These are phyloP conservation scores for Microchirus variegatus DNA, from an alignment of 2,797 vertebrate species.

Conservation along the genomic window DNA sequence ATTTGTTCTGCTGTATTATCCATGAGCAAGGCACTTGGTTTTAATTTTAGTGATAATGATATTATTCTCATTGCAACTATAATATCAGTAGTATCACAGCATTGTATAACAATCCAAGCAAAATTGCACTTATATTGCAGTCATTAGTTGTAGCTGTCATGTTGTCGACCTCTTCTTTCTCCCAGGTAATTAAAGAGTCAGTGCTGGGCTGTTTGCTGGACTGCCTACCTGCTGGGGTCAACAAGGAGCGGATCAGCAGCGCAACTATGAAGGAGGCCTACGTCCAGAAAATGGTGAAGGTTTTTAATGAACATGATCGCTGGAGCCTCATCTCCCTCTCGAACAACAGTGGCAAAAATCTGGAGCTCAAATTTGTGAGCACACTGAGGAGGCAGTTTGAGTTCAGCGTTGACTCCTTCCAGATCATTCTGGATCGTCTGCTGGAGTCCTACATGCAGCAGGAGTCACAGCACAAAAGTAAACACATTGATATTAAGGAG, in stretches of 20 bases:
- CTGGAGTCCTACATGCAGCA: constrained; percentile 85
- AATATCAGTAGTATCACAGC: constrained; percentile 21
- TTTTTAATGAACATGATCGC: constrained; percentile 90
- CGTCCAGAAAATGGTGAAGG: constrained; percentile 98
- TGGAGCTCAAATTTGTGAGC: constrained; percentile 96
- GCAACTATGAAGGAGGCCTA: constrained; percentile 96
- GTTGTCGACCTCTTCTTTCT: constrained; percentile 53
- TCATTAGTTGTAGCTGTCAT: constrained; percentile 47
- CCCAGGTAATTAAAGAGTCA: constrained; percentile 91
- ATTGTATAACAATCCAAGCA: constrained; percentile 12
- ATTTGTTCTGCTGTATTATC: constrained; percentile 7
- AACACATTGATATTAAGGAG: constrained; percentile 52
- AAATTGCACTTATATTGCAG: constrained; percentile 15
- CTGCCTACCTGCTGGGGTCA: constrained; percentile 91
- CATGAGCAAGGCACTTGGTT: constrained; percentile 8
- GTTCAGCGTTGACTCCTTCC: constrained; percentile 98
- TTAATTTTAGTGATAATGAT: constrained; percentile 22
- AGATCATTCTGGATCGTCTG: constrained; percentile 92
- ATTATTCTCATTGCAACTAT: constrained; percentile 9
- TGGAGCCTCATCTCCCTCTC: constrained; percentile 99
- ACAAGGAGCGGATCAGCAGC: constrained; percentile 93
- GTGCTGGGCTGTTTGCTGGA: constrained; percentile 91
- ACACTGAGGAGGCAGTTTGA: constrained; percentile 92
- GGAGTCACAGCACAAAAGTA: constrained; percentile 68
- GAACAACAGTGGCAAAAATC: constrained; percentile 96